phyloP scores from a whole-genome alignment of 1,140 invertebrate genomes.

The Drosophila sproati region DNA sequence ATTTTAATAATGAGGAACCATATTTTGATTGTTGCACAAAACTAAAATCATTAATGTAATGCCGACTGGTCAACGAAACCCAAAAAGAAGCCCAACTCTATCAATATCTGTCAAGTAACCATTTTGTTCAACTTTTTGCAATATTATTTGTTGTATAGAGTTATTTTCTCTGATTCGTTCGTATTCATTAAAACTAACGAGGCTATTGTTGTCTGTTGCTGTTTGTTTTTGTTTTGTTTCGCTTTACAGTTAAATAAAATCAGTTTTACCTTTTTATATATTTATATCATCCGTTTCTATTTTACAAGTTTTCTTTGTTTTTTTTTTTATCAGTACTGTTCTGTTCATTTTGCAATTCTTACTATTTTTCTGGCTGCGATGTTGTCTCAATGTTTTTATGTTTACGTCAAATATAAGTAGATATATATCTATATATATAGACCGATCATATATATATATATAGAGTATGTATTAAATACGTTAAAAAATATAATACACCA shows the following conservation, averaged over 20 bases:
- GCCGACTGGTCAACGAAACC: not conserved
- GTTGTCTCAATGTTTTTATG: conserved; percentile 28
- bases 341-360: conserved; percentile 31
- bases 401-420: conserved; percentile 73
- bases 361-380: conserved; percentile 56
- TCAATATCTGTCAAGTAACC: conserved; percentile 20
- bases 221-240: conserved; percentile 25
- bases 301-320: conserved; percentile 49
- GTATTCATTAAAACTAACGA: conserved; percentile 72
- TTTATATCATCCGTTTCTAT: conserved; percentile 38
- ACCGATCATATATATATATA: conserved; percentile 47
- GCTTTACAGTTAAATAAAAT: conserved; percentile 48
- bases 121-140: conserved; percentile 52
- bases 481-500: conserved; percentile 84
- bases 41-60: conserved; percentile 16
- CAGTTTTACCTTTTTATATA: conserved; percentile 29
- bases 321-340: conserved; percentile 42
- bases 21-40: conserved; percentile 52
- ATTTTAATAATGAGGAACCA: conserved; percentile 57
- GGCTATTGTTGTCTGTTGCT: conserved; percentile 68
- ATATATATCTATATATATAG: conserved; percentile 65
- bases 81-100: not conserved
- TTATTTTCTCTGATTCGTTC: conserved; percentile 48
- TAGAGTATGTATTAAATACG: conserved; percentile 76
- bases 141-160: conserved; percentile 54